Conservation (phyloP, 2,113 vertebrate genomes). For the human (Homo sapiens) region DNA sequence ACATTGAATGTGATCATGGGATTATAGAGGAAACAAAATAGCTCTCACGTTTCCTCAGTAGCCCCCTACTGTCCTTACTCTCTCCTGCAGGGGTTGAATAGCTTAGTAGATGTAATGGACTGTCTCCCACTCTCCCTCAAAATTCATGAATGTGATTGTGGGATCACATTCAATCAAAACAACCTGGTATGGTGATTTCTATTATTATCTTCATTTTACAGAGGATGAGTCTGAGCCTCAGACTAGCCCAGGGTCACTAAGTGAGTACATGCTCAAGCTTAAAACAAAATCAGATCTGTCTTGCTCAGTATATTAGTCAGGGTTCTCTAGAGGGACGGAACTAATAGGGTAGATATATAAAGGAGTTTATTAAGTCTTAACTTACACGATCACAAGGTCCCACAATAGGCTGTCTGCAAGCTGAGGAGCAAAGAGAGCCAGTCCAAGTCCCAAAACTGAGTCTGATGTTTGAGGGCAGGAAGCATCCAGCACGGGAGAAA, state of each 20-base stretch:
- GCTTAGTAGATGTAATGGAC: background rate
- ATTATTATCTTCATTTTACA: background rate
- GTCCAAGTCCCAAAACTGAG: no score
- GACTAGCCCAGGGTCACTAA: background rate
- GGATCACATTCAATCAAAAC: background rate
- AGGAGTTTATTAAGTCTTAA: no score
- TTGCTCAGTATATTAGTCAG: background rate
- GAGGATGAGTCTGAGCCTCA: background rate
- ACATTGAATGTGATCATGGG: background rate
- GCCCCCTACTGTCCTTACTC: fast-evolving
- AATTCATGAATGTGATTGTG: no score
- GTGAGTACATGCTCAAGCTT: background rate
- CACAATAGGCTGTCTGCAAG: no score
- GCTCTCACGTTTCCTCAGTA: background rate
- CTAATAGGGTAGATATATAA: no score
- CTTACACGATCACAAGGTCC: no score
- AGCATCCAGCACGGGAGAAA: no score
- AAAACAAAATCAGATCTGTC: background rate
- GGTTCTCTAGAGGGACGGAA: no score
- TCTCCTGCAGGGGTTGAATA: fast-evolving
- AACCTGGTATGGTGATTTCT: background rate
- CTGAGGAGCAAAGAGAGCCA: no score
- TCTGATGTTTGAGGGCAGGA: no score
- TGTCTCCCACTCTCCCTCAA: background rate
- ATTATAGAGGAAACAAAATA: background rate